Percentiles rank a stretch among this genome's conserved stretches.
These are phyloP conservation scores for Lasioglossum calceatum DNA, from an alignment of 2,888 invertebrate genomes.

Conservation along the genomic window DNA sequence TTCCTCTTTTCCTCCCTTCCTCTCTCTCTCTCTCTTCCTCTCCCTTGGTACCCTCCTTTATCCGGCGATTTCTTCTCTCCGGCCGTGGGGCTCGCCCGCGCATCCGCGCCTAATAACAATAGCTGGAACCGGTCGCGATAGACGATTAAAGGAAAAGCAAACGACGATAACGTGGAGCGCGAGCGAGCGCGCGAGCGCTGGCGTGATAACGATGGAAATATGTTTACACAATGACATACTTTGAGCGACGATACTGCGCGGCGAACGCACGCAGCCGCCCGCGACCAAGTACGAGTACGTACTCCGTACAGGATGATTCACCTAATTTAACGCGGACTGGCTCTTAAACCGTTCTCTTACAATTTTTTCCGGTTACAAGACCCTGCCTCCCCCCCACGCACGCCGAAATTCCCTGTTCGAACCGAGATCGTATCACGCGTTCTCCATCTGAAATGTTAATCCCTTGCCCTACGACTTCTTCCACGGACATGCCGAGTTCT, in stretches of 20 bases:
- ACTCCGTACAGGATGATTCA: slow-evolving; percentile 21
- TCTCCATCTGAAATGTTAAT: background rate
- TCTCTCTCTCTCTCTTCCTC: background rate
- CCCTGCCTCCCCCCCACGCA: background rate
- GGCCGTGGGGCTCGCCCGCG: slow-evolving; percentile 5
- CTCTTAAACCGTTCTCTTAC: background rate
- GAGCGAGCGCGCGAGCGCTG: slow-evolving; percentile 37
- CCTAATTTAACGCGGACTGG: background rate
- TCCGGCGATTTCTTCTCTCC: background rate
- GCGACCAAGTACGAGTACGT: background rate
- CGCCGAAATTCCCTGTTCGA: background rate
- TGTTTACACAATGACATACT: slow-evolving; percentile 63
- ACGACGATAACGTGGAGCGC: slow-evolving; percentile 49
- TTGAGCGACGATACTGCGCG: slow-evolving; percentile 42
- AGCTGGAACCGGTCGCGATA: slow-evolving; percentile 42
- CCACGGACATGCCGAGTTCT: background rate
- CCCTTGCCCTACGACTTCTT: background rate
- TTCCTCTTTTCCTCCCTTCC: background rate
- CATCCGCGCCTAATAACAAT: slow-evolving; percentile 43
- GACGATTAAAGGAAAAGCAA: slow-evolving; percentile 36
- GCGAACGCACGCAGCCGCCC: background rate
- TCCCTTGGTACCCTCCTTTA: background rate
- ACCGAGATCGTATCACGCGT: background rate
- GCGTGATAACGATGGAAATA: slow-evolving; percentile 64
- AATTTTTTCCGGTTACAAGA: background rate